These are phyloP conservation scores for Drosophila flavopinicola DNA, from an alignment of 2,888 invertebrate genomes.

Conservation along the genomic window DNA sequence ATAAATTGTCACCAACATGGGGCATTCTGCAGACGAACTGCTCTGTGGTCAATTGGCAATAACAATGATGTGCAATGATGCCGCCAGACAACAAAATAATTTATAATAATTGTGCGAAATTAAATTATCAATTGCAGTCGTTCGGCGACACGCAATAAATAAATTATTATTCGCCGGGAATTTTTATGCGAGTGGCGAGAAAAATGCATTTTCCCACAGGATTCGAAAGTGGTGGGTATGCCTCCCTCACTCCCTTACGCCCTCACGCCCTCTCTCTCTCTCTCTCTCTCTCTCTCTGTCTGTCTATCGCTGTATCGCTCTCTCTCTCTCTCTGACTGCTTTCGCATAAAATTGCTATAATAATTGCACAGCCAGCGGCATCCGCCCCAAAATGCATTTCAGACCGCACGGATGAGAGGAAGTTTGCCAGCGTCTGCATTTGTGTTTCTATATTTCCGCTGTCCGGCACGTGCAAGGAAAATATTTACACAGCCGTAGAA, in stretches of 20 bases:
- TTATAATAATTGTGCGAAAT: slow-evolving; percentile 72
- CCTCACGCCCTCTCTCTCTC: neutral
- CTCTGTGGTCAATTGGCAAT: slow-evolving; percentile 33
- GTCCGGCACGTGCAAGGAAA: slow-evolving; percentile 60
- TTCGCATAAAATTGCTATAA: slow-evolving; percentile 57
- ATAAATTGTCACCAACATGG: slow-evolving; percentile 45
- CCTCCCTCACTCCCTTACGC: too few species aligned
- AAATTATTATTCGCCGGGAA: slow-evolving; percentile 40
- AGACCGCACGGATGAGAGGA: slow-evolving; percentile 3
- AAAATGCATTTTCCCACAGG: slow-evolving; percentile 72
- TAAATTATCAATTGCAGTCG: slow-evolving; percentile 74
- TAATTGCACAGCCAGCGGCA: slow-evolving; percentile 54
- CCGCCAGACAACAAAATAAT: slow-evolving; percentile 54
- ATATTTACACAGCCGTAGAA: slow-evolving; percentile 56
- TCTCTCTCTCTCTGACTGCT: neutral
- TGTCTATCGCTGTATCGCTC: too few species aligned
- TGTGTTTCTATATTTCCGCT: slow-evolving; percentile 63
- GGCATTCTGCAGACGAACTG: slow-evolving; percentile 9
- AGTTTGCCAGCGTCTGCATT: slow-evolving; percentile 47
- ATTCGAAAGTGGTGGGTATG: slow-evolving; percentile 31
- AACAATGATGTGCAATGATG: slow-evolving; percentile 18
- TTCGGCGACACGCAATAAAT: slow-evolving; percentile 61
- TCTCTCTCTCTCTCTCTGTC: neutral
- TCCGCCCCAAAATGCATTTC: slow-evolving; percentile 50
- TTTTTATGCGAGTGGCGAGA: slow-evolving; percentile 56